Evolutionary conservation across 2,113 vertebrate species (phyloP), one percentile per base, ranked within the genome.

Genomic region (Capreolus pygargus): DNA sequence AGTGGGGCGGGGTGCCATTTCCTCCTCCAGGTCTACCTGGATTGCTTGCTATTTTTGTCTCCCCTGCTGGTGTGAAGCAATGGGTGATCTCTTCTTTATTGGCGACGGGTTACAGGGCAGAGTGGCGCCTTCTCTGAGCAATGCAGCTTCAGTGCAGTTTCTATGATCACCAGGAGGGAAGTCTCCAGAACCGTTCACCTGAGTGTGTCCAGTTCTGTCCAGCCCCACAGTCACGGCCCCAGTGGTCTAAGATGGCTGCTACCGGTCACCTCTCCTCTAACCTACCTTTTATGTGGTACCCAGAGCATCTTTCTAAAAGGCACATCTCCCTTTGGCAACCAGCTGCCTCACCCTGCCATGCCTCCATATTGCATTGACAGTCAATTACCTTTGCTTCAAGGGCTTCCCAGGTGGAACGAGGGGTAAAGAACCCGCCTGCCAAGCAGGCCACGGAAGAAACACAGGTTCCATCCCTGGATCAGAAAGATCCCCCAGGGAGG

Each of bases 341-440:
- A n/a, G 6, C 43, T 60, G 60, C 52, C 36, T 17, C 7, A n/a
- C 13, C 11, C 47, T 30, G 55, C 39, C 36, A 2, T 3, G 45
- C 8, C 45, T 30, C 25, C n/a, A 50, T 10, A 0, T 39, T 21
- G 61, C 15, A 17, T 36, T 78, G 36, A 23, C 1, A 28, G 9
- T 9, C 2, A n/a, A 27, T 55, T 6, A 1, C 1, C 28, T 54
- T 23, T 17, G n/a, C n/a, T 57, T 36, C 21, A 52, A 11, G 0
- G 64, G 36, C 21, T 13, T 39, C 11, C 67, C 67, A 25, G 36
- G 21, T 12, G 67, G 36, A 2, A 3, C 36, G 23, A 6, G 67
- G 1, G 36, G 67, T 23, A 23, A 25, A 74, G 67, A 39, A 25
- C 21, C 21, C 21, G 5, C 67, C 67, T 23, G 11, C 67, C 67